phyloP scores from a whole-genome alignment of 2,888 invertebrate species.

The Hoplodrina ambigua region DNA sequence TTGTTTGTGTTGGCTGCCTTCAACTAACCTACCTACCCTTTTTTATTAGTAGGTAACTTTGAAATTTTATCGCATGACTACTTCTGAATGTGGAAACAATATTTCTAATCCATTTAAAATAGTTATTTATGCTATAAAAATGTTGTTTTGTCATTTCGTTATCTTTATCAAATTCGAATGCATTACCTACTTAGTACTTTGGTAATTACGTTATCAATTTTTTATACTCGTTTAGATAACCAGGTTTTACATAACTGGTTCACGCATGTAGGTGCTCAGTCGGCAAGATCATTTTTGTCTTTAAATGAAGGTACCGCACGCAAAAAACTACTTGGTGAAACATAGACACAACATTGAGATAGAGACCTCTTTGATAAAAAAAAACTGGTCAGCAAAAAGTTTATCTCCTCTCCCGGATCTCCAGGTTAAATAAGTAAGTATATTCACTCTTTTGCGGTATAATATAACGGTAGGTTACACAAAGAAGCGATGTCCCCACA shows the following conservation, averaged over 20 bases:
- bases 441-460: conserved; percentile 56
- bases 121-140: conserved; percentile 43
- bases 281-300: conserved; percentile 19
- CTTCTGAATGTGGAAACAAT: conserved; percentile 27
- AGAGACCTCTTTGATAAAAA: conserved; percentile 31
- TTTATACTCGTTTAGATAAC: conserved; percentile 36
- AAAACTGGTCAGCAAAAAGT: conserved; percentile 55
- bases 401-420: conserved; percentile 42
- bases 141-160: conserved; percentile 41
- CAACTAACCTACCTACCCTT: conserved; percentile 33
- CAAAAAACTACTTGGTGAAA: conserved; percentile 45
- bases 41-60: conserved; percentile 46
- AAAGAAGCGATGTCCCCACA: conserved; percentile 61
- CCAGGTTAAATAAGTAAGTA: conserved; percentile 60
- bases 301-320: conserved; percentile 27
- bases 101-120: conserved; percentile 35
- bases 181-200: conserved; percentile 19
- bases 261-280: conserved; percentile 3
- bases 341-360: conserved; percentile 52
- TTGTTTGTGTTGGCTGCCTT: conserved; percentile 54
- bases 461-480: conserved; percentile 51
- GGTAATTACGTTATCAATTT: conserved; percentile 53
- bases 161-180: conserved; percentile 37
- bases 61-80: conserved; percentile 36
- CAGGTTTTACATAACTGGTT: conserved; percentile 39